Evolutionary conservation across 2,888 invertebrate genomes (phyloP), one percentile per base, ranked within the genome.

Genomic region (Dermolepida albohirtum): DNA sequence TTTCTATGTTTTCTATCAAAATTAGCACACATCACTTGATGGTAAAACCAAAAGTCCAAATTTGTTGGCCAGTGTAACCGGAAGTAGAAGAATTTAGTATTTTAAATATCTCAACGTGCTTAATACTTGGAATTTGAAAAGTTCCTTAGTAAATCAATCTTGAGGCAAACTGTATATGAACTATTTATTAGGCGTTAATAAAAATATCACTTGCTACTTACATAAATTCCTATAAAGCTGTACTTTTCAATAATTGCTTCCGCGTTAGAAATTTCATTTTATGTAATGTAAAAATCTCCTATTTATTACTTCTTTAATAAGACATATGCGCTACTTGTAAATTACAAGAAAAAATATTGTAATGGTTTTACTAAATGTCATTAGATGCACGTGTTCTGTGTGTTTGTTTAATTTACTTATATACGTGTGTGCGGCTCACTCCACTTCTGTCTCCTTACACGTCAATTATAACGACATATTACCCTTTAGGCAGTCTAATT

Each of bases 401-500:
- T 44, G 12, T 12, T 44, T 14, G 44, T 44, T 14, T 44, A 44
- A 14, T 44, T 44, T 44, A 44, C 14, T 44, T 14, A 10, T 1
- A 44, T 44, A 7, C 44, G 44, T 14, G n/a, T 7, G 11, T 44
- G 44, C 44, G 1, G 12, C 5, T 11, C n/a, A 17, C 16, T 22
- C 50, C 10, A 27, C 1, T 50, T 27, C 22, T 49, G 16, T 49
- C 16, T 27, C 50, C 2, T 49, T 50, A 27, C 22, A 11, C 17
- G 14, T 16, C 5, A 44, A 44, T 16, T 44, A 8, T 47, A 47
- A 14, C 16, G 47, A 16, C 14, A 47, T 47, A 16, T 59, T 59
- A 44, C 22, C 59, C 59, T 59, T 59, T 27, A 59, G 44, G 47
- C 34, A n/a, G 29, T 27, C 44, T 10, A 5, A 6, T 59, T 59